A percentile compares a stretch with the other conserved stretches of the same genome.
Evolutionary conservation across 2,888 invertebrate genomes (phyloP).

Genomic region (Crematogaster levior): DNA sequence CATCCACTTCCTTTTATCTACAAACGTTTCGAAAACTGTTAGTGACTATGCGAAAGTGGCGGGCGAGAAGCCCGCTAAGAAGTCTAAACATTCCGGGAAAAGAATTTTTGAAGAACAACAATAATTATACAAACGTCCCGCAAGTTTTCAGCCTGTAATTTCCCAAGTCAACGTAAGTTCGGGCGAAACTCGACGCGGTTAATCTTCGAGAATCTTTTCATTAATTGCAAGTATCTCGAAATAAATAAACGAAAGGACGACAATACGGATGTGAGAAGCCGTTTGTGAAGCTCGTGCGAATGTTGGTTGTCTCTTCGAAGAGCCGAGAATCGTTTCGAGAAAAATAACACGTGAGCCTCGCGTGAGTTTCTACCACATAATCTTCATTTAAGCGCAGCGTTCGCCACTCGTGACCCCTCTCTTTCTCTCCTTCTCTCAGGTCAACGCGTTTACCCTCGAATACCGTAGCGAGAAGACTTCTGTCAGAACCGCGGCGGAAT

Average conservation of each 20-base stretch:
- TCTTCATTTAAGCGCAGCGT: not conserved
- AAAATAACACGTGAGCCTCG: not conserved
- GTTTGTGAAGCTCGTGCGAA: not conserved
- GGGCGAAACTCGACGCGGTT: not conserved
- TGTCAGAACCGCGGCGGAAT: constrained; percentile 23
- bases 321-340: constrained; percentile 4
- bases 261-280: not conserved
- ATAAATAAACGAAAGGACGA: not conserved
- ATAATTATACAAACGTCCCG: not conserved
- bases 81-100: not conserved
- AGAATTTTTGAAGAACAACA: not conserved
- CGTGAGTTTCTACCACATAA: not conserved
- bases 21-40: not conserved
- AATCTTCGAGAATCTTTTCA: not conserved
- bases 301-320: not conserved
- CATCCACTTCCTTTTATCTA: not conserved
- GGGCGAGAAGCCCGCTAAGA: not conserved
- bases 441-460: constrained; percentile 14
- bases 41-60: not conserved
- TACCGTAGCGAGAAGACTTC: constrained; percentile 5
- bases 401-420: not conserved
- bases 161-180: not conserved
- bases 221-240: not conserved
- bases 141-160: not conserved
- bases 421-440: not conserved